Conservation (phyloP, 2,888 invertebrate genomes). For the Tuberolachnus salignus region DNA sequence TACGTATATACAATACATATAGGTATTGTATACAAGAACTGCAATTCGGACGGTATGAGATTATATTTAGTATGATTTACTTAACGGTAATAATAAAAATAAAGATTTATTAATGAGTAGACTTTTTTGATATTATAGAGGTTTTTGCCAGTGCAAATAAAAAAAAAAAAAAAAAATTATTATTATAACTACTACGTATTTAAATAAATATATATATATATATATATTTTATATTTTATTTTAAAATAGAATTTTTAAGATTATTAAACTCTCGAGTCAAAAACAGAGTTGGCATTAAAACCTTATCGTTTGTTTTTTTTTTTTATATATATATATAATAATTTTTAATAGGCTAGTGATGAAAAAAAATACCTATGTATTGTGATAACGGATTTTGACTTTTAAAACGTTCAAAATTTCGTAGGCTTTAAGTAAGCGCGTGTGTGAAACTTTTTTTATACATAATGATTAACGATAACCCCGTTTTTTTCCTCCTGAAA, state of each 20-base stretch:
- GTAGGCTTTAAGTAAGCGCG: conserved; percentile 45
- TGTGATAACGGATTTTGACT: conserved; percentile 54
- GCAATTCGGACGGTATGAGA: conserved; percentile 22
- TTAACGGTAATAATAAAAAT: too few relatives aligned
- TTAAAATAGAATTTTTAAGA: too few relatives aligned
- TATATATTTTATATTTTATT: conserved; percentile 13
- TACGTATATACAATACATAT: conserved; percentile 2
- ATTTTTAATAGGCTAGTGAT: conserved; percentile 54
- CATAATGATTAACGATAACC: conserved; percentile 2
- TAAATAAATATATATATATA: conserved; percentile 11
- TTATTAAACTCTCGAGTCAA: too few relatives aligned
- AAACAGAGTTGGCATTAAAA: conserved; percentile 44
- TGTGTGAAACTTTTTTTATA: conserved; percentile 51
- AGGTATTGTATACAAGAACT: not conserved
- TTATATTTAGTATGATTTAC: conserved; percentile 32
- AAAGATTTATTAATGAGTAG: conserved; percentile 8
- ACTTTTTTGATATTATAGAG: conserved; percentile 4
- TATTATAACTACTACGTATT: not conserved
- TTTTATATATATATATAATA: conserved; percentile 13
- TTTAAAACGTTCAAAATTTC: conserved; percentile 51
- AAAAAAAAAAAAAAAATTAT: conserved; percentile 7
- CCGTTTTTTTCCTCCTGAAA: conserved; percentile 30
- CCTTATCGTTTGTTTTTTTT: conserved; percentile 41
- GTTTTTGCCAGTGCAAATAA: conserved; percentile 26
- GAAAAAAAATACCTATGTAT: conserved; percentile 46